Percentiles rank a stretch among this genome's conserved stretches.
These are phyloP conservation scores for Urophycis tenuis DNA, from an alignment of 2,797 vertebrate species.

Conservation along the genomic window DNA sequence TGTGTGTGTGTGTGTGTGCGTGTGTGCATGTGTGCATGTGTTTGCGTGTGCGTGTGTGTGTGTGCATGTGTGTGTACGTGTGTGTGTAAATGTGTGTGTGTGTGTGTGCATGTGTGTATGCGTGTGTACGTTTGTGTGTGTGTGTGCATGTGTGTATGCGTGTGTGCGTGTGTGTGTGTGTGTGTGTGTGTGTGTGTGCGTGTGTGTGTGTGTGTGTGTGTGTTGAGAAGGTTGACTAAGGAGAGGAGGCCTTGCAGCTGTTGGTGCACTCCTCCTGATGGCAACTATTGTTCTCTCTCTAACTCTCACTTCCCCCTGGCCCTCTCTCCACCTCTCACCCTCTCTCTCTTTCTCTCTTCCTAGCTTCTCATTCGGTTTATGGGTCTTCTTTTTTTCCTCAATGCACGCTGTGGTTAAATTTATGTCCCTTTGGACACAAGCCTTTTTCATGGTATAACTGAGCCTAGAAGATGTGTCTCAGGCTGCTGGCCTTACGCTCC, in stretches of 20 bases:
- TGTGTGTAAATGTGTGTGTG: conserved; percentile 19
- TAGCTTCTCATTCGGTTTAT: conserved; percentile 52
- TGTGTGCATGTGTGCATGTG: conserved; percentile 13
- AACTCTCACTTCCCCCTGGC: conserved; percentile 7
- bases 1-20: conserved; percentile 33
- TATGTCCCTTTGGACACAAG: conserved; percentile 57
- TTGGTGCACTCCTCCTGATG: conserved; percentile 62
- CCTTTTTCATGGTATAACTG: conserved; percentile 71
- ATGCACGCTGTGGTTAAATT: conserved; percentile 58
- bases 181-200: conserved; percentile 14
- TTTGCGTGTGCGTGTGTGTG: neutral
- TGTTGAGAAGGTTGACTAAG: conserved; percentile 19
- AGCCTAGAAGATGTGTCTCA: conserved; percentile 55
- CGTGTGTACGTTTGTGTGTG: neutral
- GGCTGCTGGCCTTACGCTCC: conserved; percentile 39
- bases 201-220: conserved; percentile 25
- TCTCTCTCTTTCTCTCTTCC: conserved; percentile 19
- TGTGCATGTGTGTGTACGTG: conserved; percentile 17
- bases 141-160: conserved; percentile 13
- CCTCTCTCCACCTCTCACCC: conserved; percentile 27
- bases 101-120: too few species aligned
- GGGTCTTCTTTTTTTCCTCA: conserved; percentile 53
- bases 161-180: neutral
- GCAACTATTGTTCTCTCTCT: conserved; percentile 52
- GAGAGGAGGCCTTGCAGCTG: conserved; percentile 58